These are phyloP conservation scores for Asbolus verrucosus DNA, from an alignment of 1,140 invertebrate genomes.

Conservation along the genomic window DNA sequence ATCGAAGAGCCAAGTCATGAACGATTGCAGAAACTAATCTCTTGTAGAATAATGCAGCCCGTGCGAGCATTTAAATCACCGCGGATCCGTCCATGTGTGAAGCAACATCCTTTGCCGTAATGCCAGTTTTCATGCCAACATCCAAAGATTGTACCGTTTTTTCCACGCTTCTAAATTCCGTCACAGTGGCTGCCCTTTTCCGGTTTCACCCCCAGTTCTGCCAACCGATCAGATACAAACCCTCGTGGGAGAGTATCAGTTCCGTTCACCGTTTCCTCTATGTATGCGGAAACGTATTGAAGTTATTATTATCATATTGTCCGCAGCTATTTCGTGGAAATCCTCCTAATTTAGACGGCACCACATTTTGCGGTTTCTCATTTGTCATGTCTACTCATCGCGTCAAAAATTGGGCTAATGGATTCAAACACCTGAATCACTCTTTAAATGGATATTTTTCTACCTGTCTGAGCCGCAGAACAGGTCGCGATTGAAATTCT, in stretches of 20 bases:
- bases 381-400: slow-evolving; percentile 25
- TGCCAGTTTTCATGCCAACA: slow-evolving; percentile 16
- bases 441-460: not conserved
- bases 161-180: slow-evolving; percentile 50
- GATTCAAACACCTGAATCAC: not conserved
- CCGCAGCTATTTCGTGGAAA: slow-evolving; percentile 39
- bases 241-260: slow-evolving; percentile 41
- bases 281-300: slow-evolving; percentile 19
- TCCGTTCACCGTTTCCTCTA: slow-evolving; percentile 29
- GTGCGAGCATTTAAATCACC: slow-evolving; percentile 41
- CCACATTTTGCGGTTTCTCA: not conserved
- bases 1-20: not conserved
- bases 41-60: slow-evolving; percentile 10
- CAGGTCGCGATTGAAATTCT: not conserved
- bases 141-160: slow-evolving; percentile 23
- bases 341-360: slow-evolving; percentile 3
- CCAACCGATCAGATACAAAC: slow-evolving; percentile 23
- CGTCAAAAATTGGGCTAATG: slow-evolving; percentile 25
- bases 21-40: not conserved
- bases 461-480: not conserved
- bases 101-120: slow-evolving; percentile 27
- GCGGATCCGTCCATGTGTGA: slow-evolving; percentile 31
- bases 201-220: slow-evolving; percentile 43
- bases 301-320: slow-evolving; percentile 36
- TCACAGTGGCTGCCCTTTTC: slow-evolving; percentile 51